Percentiles rank a stretch among this genome's conserved stretches.
Conservation (phyloP, 2,797 vertebrate genomes). For the Mus spretus region DNA sequence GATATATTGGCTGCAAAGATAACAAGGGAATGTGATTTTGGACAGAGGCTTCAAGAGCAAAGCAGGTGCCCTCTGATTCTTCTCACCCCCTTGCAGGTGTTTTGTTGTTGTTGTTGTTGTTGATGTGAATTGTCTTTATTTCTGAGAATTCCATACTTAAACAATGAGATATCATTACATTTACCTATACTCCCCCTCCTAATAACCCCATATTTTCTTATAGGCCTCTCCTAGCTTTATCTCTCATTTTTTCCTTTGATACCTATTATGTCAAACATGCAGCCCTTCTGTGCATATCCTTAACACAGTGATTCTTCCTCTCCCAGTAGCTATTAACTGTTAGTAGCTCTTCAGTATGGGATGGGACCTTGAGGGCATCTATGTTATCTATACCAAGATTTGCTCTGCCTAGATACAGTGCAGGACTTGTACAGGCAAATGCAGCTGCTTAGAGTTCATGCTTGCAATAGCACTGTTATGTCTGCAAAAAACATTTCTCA, state of each 20-base stretch:
- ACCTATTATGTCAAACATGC: not conserved
- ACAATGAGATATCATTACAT: not conserved
- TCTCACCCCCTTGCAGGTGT: not conserved
- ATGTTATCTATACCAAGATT: not conserved
- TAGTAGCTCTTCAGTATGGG: not conserved
- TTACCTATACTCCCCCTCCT: not conserved
- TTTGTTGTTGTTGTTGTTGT: not conserved
- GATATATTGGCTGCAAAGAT: conserved; percentile 36
- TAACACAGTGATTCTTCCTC: not conserved
- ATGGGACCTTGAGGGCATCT: not conserved
- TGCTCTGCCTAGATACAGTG: not conserved
- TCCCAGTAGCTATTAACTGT: not conserved
- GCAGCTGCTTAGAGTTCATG: not conserved
- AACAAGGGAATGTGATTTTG: conserved; percentile 66
- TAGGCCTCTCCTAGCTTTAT: not conserved
- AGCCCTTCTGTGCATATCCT: not conserved
- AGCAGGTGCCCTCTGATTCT: not conserved
- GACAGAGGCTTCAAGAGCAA: conserved; percentile 55
- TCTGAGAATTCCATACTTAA: not conserved
- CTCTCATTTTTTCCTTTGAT: not conserved
- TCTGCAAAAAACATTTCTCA: too few relatives aligned
- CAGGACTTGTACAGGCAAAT: not conserved
- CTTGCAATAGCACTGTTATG: not conserved
- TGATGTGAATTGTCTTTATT: not conserved
- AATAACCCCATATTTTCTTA: not conserved